These are phyloP conservation scores for Callyntrura sp. DNA, from an alignment of 2,888 invertebrate species.

Conservation along the genomic window DNA sequence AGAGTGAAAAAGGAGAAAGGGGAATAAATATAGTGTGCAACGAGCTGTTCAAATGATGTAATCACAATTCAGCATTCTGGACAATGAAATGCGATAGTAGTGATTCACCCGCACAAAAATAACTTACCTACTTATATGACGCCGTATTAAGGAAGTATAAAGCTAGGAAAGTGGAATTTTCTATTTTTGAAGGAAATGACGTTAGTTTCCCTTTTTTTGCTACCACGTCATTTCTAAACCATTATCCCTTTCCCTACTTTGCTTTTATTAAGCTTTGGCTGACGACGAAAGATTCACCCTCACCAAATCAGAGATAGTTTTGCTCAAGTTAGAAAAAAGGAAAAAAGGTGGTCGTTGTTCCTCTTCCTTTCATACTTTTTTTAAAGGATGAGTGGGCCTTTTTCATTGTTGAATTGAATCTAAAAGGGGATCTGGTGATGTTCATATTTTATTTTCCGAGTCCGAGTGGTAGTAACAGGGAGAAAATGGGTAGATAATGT, in stretches of 20 bases:
- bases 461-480: constrained; percentile 2
- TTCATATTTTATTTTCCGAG: background rate
- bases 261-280: background rate
- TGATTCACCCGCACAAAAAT: background rate
- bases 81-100: background rate
- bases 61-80: constrained; percentile 7
- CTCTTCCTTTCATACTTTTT: background rate
- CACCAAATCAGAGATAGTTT: background rate
- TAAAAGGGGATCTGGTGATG: background rate
- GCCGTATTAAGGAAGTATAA: background rate
- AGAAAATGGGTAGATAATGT: constrained; percentile 37
- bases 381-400: background rate
- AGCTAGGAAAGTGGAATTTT: background rate
- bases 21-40: background rate
- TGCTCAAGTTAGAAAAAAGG: background rate
- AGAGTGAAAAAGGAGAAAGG: background rate
- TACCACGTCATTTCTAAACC: constrained; percentile 62
- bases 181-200: background rate
- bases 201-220: constrained; percentile 12
- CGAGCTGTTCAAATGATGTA: constrained; percentile 27
- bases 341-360: background rate
- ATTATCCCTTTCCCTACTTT: constrained; percentile 54
- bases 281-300: background rate
- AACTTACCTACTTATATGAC: background rate
- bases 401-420: constrained; percentile 12